Evolutionary conservation across 2,888 invertebrate species (phyloP), one percentile per base, ranked within the genome.

Genomic region (Anaspis maculata): DNA sequence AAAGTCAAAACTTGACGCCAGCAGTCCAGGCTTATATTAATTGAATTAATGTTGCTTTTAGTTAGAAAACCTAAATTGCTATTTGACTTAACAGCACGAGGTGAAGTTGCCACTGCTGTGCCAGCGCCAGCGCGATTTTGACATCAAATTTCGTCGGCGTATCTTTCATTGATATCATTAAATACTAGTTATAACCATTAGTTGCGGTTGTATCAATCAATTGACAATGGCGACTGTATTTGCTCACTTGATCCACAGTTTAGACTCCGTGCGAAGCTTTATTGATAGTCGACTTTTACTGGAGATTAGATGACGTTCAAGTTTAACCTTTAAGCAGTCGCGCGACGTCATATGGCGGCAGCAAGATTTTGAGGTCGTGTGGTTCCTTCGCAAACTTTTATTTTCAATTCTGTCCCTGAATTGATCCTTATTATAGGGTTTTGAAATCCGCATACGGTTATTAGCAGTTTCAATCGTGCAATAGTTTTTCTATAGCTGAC

Each of bases 21-120:
- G n/a, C n/a, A n/a, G n/a, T n/a, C n/a, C n/a, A n/a, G n/a, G n/a
- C n/a, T n/a, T n/a, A n/a, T n/a, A n/a, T n/a, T n/a, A n/a, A n/a
- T n/a, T 25, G 29, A 26, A 35, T 34, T 39, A 39, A 29, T 32
- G 34, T 31, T 25, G 39, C 39, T 39, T 39, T 39, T 32, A 39
- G 34, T 26, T 32, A 24, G 15, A 34, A 35, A 38, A 31, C n/a
- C 34, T 34, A 28, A 38, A 35, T 29, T 29, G 28, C 32, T 15
- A 21, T 25, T n/a, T 25, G 34, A 28, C 39, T 34, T 39, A 35
- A 35, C 34, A 39, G 27, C 32, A 28, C 31, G n/a, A n/a, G n/a
- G 35, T 31, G 13, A 14, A 32, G 15, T 32, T 10, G 21, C 5
- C 19, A 19, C 34, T 7, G 12, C 27, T 30, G 19, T 9, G 9